Conservation (phyloP, 2,113 vertebrate species). For the Cololabis saira region DNA sequence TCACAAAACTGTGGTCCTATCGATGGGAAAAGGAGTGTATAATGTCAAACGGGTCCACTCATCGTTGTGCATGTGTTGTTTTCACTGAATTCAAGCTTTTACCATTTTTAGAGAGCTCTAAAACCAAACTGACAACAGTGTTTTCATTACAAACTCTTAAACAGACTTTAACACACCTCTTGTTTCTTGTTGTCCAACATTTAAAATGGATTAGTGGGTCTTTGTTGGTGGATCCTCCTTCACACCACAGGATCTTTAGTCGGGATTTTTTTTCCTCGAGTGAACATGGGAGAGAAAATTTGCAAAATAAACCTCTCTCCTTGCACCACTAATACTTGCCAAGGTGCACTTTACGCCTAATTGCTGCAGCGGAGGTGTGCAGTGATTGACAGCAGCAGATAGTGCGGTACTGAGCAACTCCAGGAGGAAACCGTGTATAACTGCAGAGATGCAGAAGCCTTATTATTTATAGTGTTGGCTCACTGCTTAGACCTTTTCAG, state of each 20-base stretch:
- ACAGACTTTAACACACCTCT: too few species aligned
- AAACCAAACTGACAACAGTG: too few species aligned
- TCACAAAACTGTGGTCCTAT: too few species aligned
- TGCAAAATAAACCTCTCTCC: slow-evolving; percentile 29
- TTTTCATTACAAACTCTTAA: too few species aligned
- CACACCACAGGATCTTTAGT: slow-evolving; percentile 15
- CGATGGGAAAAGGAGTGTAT: too few species aligned
- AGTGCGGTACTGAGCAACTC: neutral
- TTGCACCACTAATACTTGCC: slow-evolving; percentile 22
- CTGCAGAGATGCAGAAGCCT: neutral
- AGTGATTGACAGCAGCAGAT: slow-evolving; percentile 24
- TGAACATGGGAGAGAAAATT: slow-evolving; percentile 22
- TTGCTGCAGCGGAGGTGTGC: slow-evolving; percentile 35
- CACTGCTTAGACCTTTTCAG: neutral
- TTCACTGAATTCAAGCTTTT: too few species aligned
- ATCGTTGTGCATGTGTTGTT: too few species aligned
- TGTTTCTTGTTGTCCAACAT: too few species aligned
- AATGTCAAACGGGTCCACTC: too few species aligned
- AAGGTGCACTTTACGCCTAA: slow-evolving; percentile 41
- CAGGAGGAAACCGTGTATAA: neutral
- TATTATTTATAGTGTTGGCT: neutral
- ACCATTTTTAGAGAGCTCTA: too few species aligned
- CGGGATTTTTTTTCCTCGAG: slow-evolving; percentile 22
- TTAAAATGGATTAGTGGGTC: too few species aligned
- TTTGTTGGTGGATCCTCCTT: too few species aligned